These are phyloP conservation scores for Cyclina sinensis DNA, from an alignment of 1,140 invertebrate species.

Conservation along the genomic window DNA sequence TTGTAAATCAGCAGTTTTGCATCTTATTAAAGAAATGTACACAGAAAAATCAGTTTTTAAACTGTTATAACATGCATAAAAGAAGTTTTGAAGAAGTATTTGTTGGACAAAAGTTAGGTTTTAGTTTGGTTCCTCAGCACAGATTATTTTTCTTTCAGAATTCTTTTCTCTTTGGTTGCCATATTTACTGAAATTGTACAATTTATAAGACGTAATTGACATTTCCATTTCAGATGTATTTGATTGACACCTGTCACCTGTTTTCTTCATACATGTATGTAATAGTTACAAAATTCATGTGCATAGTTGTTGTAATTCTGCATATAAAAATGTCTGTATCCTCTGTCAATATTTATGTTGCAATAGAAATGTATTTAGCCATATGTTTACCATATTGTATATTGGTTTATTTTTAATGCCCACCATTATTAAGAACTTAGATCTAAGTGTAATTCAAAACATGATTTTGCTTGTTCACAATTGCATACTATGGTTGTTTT, in stretches of 20 bases:
- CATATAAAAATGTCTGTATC: too few species aligned
- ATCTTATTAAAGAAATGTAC: too few species aligned
- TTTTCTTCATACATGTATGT: background rate
- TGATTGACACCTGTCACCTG: background rate
- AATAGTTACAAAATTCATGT: too few species aligned
- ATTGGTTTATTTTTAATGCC: background rate
- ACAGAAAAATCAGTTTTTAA: too few species aligned
- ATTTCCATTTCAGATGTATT: background rate
- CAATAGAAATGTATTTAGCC: background rate
- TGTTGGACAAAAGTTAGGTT: too few species aligned
- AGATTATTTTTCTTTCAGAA: too few species aligned
- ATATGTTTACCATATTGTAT: background rate
- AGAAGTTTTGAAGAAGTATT: too few species aligned
- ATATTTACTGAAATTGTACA: too few species aligned
- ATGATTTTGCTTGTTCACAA: background rate
- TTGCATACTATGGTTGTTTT: slow-evolving; percentile 34
- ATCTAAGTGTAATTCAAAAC: background rate
- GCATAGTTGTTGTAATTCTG: background rate
- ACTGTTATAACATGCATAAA: too few species aligned
- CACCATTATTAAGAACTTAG: background rate
- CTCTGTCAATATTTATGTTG: background rate
- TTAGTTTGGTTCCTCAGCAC: too few species aligned
- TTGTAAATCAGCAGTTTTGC: too few species aligned
- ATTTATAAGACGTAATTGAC: background rate
- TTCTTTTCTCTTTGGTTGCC: too few species aligned